Evolutionary conservation across 2,888 invertebrate species (phyloP).

Genomic region (Pristionchus mayeri): DNA sequence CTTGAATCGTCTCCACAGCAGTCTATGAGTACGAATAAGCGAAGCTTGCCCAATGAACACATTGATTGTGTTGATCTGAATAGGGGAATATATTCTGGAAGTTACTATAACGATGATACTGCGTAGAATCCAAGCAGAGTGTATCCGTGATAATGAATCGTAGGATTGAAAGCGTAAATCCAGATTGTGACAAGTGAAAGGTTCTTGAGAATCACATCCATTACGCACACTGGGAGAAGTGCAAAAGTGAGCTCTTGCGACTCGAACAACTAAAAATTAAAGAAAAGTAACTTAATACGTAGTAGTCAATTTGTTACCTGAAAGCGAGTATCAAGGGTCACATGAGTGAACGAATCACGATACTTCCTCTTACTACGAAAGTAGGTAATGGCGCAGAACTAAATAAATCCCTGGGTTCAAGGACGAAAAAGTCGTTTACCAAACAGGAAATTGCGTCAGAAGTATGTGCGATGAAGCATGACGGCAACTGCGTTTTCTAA

Average conservation of each 20-base stretch:
- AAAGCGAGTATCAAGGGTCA: neutral
- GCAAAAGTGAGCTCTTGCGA: slow-evolving; percentile 25
- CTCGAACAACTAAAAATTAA: neutral
- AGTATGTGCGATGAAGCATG: neutral
- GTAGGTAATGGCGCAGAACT: neutral
- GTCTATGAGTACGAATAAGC: neutral
- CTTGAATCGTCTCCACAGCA: slow-evolving; percentile 16
- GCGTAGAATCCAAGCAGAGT: neutral
- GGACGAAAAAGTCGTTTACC: neutral
- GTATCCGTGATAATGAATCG: no score
- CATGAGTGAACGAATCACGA: neutral
- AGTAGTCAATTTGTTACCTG: neutral
- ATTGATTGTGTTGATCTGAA: slow-evolving; percentile 2
- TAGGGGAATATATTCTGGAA: neutral
- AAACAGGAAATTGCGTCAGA: neutral
- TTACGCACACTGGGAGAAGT: neutral
- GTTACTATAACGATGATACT: neutral
- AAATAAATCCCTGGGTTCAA: neutral
- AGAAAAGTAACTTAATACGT: no score
- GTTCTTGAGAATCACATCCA: slow-evolving; percentile 7
- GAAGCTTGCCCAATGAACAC: neutral
- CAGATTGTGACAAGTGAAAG: neutral
- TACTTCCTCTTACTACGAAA: neutral
- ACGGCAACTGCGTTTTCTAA: neutral
- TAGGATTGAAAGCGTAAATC: neutral